Conservation (phyloP, 2,113 vertebrate species). For the Ploceus nigricollis region DNA sequence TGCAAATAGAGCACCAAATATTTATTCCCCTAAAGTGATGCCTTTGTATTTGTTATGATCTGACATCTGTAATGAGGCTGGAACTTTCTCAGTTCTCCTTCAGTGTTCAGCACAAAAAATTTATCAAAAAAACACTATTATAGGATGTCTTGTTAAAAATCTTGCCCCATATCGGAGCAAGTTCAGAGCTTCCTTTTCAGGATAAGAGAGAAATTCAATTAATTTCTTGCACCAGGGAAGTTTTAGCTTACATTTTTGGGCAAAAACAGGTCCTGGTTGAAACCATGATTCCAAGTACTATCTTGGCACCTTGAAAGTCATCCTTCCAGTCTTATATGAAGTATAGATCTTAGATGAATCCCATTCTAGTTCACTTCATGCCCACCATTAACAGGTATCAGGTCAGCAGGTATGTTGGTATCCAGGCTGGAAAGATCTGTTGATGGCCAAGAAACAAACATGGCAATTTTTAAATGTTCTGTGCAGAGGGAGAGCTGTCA, state of each 20-base stretch:
- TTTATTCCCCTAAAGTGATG: neutral
- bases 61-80: neutral
- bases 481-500: neutral
- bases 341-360: neutral
- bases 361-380: neutral
- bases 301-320: neutral
- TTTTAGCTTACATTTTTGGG: neutral
- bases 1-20: neutral
- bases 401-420: neutral
- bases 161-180: neutral
- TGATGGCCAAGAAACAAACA: neutral
- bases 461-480: neutral
- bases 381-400: neutral
- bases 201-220: neutral
- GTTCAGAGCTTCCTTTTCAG: neutral
- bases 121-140: neutral
- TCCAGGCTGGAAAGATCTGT: neutral
- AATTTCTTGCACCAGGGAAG: neutral
- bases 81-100: neutral
- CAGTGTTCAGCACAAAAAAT: neutral
- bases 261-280: neutral
- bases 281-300: neutral
- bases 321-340: neutral
- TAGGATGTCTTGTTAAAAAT: neutral
- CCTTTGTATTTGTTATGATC: neutral